These are phyloP conservation scores for Podarcis siculus DNA, from an alignment of 2,797 vertebrate genomes.

Conservation along the genomic window DNA sequence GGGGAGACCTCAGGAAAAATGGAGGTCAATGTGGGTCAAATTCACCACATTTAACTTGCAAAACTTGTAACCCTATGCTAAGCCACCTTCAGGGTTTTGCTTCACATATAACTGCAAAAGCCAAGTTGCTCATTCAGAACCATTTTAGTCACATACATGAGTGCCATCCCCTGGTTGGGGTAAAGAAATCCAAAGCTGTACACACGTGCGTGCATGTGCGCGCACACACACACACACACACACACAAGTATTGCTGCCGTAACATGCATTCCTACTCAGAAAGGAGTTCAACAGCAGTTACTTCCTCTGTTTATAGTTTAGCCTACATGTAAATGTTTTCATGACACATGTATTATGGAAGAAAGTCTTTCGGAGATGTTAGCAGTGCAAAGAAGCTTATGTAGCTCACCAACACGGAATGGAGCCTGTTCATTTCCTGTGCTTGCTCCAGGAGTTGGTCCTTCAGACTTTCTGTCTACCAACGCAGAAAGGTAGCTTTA, in stretches of 20 bases:
- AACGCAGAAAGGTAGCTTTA: constrained; percentile 31
- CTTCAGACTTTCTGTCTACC: constrained; percentile 90
- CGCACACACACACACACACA: too few relatives aligned
- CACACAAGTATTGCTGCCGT: too few relatives aligned
- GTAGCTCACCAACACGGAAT: constrained; percentile 86
- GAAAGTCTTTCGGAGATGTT: too few relatives aligned
- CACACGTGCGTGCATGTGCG: too few relatives aligned
- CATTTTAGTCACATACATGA: not conserved
- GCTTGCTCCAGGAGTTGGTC: constrained; percentile 86
- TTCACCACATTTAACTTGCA: not conserved
- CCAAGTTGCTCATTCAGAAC: not conserved
- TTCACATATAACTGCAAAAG: not conserved
- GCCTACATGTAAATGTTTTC: not conserved
- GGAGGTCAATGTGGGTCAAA: not conserved
- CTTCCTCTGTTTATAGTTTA: not conserved
- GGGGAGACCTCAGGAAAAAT: not conserved
- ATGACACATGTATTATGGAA: too few relatives aligned
- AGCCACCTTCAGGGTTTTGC: too few relatives aligned
- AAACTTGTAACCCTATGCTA: not conserved
- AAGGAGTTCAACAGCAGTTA: rapidly evolving
- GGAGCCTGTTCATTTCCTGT: constrained; percentile 89
- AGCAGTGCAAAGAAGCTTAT: not conserved
- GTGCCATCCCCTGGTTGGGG: not conserved
- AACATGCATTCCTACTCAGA: rapidly evolving
- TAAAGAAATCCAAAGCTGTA: rapidly evolving